Conservation (phyloP, 1,140 invertebrate genomes). For the Druon quercuslanigerum region DNA sequence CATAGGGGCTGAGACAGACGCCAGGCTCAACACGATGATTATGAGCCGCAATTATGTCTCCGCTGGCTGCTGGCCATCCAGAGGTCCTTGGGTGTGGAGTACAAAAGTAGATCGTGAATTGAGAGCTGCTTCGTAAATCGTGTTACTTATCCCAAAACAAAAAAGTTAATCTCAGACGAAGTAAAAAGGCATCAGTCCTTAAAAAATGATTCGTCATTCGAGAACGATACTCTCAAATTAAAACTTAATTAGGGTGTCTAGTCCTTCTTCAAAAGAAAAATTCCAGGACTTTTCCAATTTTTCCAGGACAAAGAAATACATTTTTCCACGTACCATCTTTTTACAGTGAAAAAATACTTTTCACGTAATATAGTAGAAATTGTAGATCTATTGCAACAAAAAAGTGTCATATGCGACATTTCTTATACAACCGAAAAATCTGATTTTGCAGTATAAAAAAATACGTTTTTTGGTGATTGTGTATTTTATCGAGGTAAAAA, state of each 20-base stretch:
- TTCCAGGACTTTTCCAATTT: too few species aligned
- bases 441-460: too few species aligned
- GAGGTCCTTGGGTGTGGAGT: conserved; percentile 64
- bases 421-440: too few species aligned
- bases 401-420: too few species aligned
- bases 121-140: conserved; percentile 15
- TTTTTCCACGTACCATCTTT: too few species aligned
- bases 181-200: neutral
- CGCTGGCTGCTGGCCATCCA: conserved; percentile 63
- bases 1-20: conserved; percentile 49
- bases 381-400: too few species aligned
- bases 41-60: conserved; percentile 73
- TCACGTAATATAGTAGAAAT: too few species aligned
- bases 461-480: too few species aligned
- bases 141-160: conserved; percentile 20
- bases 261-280: too few species aligned
- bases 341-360: too few species aligned
- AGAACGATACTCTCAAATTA: conserved; percentile 4
- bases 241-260: neutral
- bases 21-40: conserved; percentile 64
- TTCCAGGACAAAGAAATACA: too few species aligned
- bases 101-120: conserved; percentile 56
- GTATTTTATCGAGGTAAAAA: too few species aligned
- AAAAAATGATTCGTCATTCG: conserved; percentile 22
- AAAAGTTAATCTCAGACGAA: neutral